phyloP scores from a whole-genome alignment of 2,113 vertebrate genomes.

The Fregetta grallaria region DNA sequence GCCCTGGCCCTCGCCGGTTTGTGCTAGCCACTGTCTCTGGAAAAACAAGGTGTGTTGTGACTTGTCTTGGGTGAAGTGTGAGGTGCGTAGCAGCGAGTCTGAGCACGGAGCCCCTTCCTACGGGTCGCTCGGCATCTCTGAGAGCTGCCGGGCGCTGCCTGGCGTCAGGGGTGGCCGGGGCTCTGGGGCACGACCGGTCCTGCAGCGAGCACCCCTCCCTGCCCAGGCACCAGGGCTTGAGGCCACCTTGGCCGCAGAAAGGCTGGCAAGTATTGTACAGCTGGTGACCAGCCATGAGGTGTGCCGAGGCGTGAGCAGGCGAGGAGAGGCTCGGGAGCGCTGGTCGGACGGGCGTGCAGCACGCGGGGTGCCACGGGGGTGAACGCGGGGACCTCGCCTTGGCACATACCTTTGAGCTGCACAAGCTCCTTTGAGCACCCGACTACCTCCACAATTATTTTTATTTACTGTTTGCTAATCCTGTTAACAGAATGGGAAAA shows the following conservation, averaged over 20 bases:
- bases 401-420: not conserved
- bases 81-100: accelerated
- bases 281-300: not conserved
- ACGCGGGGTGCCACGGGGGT: accelerated
- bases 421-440: not conserved
- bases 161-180: not conserved
- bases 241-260: not conserved
- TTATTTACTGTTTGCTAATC: constrained; percentile 55
- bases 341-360: accelerated
- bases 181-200: accelerated
- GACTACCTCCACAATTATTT: not conserved
- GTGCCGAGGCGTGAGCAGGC: accelerated
- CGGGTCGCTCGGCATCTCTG: accelerated
- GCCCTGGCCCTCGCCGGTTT: accelerated
- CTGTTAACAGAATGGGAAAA: not conserved
- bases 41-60: too few species aligned
- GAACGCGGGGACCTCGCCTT: not conserved
- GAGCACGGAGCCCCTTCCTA: not conserved
- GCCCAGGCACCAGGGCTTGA: not conserved
- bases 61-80: not conserved
- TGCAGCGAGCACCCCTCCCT: not conserved
- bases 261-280: not conserved
- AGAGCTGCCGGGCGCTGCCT: not conserved
- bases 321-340: not conserved
- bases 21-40: too few species aligned